phyloP scores from a whole-genome alignment of 2,113 vertebrate genomes.

The Acinonyx jubatus region DNA sequence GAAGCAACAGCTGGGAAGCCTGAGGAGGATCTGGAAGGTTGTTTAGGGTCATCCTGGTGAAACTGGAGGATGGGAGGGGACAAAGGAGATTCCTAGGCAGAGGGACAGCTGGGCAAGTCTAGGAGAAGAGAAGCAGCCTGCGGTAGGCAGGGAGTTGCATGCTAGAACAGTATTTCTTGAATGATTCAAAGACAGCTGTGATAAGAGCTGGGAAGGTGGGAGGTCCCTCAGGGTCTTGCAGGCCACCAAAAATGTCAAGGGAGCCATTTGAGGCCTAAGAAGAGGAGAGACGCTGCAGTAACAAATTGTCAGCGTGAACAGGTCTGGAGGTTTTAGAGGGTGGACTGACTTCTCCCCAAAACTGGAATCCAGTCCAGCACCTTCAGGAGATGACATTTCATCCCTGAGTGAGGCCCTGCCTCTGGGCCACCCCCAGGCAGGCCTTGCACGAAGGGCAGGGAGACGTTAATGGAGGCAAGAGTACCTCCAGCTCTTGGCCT shows the following conservation, averaged over 20 bases:
- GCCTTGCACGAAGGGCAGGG: not conserved
- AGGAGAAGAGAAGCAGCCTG: not conserved
- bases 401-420: no score
- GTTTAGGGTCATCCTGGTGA: not conserved
- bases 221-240: not conserved
- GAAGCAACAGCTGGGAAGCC: not conserved
- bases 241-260: not conserved
- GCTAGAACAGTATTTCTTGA: not conserved
- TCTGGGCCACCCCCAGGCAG: not conserved
- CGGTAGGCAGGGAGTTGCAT: not conserved
- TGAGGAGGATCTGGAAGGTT: not conserved
- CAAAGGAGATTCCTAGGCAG: not conserved
- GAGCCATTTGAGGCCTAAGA: not conserved
- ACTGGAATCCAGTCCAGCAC: not conserved
- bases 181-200: not conserved
- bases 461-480: no score
- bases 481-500: not conserved
- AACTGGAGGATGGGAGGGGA: not conserved
- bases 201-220: not conserved
- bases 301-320: not conserved
- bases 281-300: rapidly evolving
- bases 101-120: not conserved
- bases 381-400: not conserved
- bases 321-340: not conserved
- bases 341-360: not conserved